These are phyloP conservation scores for Habropoda laboriosa DNA, from an alignment of 1,140 invertebrate species.

Conservation along the genomic window DNA sequence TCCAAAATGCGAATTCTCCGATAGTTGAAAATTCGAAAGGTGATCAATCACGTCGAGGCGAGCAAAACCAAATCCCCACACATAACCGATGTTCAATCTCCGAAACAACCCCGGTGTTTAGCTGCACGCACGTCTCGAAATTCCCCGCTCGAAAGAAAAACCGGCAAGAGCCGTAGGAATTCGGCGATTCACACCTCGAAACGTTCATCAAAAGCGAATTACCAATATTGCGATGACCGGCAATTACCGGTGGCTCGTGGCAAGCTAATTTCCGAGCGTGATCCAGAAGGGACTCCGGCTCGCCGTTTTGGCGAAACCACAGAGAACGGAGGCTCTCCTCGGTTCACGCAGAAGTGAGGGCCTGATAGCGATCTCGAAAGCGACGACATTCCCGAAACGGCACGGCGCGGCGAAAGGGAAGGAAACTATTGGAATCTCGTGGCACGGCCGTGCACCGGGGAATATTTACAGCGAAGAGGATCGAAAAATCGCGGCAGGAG, in stretches of 20 bases:
- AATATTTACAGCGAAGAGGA: constrained; percentile 61
- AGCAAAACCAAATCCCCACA: too few relatives aligned
- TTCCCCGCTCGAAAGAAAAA: too few relatives aligned
- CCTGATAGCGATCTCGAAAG: constrained; percentile 56
- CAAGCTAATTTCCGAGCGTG: constrained; percentile 17
- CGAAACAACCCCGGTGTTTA: neutral
- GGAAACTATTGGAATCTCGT: constrained; percentile 55
- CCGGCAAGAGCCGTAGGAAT: neutral
- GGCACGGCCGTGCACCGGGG: constrained; percentile 36
- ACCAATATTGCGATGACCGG: constrained; percentile 6
- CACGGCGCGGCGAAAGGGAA: constrained; percentile 28
- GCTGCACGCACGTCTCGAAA: too few relatives aligned
- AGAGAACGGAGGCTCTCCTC: constrained; percentile 9
- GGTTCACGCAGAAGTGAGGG: constrained; percentile 28
- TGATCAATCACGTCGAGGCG: too few relatives aligned
- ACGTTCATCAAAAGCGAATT: constrained; percentile 5
- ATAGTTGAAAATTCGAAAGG: too few relatives aligned
- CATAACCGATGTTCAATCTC: too few relatives aligned
- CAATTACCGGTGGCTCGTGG: neutral
- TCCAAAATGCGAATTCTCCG: too few relatives aligned
- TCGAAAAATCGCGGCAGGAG: constrained; percentile 60
- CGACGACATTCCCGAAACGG: constrained; percentile 62
- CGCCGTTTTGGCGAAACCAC: constrained; percentile 1
- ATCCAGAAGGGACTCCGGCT: neutral
- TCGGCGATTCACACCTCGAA: neutral